Evolutionary conservation across 2,113 vertebrate species (phyloP).

Genomic region (Hyperoodon ampullatus): DNA sequence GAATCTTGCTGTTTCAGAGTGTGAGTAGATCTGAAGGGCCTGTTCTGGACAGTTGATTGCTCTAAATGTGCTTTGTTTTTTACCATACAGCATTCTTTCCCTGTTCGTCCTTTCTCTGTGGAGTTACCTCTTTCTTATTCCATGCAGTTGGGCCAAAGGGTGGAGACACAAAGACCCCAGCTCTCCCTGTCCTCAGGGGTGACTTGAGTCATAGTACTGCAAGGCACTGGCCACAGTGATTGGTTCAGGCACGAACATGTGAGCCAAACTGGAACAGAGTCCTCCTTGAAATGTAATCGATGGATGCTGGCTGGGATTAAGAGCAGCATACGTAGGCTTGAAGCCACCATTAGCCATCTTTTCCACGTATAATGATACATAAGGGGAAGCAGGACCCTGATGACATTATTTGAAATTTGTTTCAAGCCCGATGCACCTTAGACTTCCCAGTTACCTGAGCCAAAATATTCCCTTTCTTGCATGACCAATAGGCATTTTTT

Average conservation of each 20-base stretch:
- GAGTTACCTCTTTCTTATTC: not conserved
- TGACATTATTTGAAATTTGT: not conserved
- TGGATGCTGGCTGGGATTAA: not conserved
- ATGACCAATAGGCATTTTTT: not conserved
- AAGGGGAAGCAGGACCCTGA: not conserved
- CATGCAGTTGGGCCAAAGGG: not conserved
- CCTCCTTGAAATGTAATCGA: not conserved
- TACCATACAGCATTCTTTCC: not conserved
- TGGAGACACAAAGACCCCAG: not conserved
- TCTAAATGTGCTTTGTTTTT: not conserved
- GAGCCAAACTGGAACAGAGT: not conserved
- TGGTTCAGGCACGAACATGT: not conserved
- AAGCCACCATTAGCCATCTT: not conserved
- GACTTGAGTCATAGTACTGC: not conserved
- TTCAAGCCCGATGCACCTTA: not conserved
- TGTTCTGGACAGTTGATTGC: not conserved
- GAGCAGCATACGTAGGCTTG: not conserved
- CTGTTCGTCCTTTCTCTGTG: not conserved
- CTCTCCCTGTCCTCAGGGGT: not conserved
- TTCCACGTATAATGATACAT: fast-evolving
- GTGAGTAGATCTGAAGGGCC: not conserved
- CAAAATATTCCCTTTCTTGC: not conserved
- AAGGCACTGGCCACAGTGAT: not conserved
- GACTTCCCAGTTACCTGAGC: not conserved
- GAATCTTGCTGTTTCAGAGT: not conserved